A percentile compares a stretch with the other conserved stretches of the same genome.
Evolutionary conservation across 2,888 invertebrate genomes (phyloP).

Genomic region (Cactoblastis cactorum): DNA sequence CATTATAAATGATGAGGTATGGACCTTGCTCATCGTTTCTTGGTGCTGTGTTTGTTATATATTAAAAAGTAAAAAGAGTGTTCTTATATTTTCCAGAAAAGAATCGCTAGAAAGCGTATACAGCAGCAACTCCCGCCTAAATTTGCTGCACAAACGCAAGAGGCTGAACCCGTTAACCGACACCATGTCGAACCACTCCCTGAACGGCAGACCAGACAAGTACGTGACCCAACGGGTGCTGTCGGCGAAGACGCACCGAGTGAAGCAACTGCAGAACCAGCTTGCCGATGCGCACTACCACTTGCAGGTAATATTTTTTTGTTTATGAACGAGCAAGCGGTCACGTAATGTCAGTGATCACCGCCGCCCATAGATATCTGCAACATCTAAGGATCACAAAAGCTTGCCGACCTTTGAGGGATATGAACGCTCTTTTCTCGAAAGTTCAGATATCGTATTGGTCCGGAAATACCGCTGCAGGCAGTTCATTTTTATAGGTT

Average conservation of each 20-base stretch:
- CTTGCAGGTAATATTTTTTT: constrained; percentile 85
- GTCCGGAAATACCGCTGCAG: too few species aligned
- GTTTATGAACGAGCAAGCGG: not conserved
- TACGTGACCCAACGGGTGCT: constrained; percentile 82
- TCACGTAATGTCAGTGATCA: not conserved
- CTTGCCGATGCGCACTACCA: constrained; percentile 88
- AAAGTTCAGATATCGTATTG: too few species aligned
- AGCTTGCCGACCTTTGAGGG: too few species aligned
- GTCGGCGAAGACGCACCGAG: constrained; percentile 86
- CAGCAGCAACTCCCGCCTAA: constrained; percentile 68
- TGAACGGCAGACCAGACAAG: constrained; percentile 49
- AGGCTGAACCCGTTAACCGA: constrained; percentile 48
- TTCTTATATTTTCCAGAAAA: constrained; percentile 40
- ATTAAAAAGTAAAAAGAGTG: too few species aligned
- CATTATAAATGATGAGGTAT: too few species aligned
- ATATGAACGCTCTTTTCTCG: too few species aligned
- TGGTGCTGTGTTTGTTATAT: too few species aligned
- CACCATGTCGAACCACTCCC: constrained; percentile 47
- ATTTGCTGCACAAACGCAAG: constrained; percentile 59
- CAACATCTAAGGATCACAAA: too few species aligned
- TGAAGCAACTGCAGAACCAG: constrained; percentile 89
- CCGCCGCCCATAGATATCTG: too few species aligned
- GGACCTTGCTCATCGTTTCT: too few species aligned
- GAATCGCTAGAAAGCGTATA: constrained; percentile 68
- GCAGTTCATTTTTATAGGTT: too few species aligned